phyloP scores from a whole-genome alignment of 2,888 invertebrate genomes.

The Rhyacophila evoluta region DNA sequence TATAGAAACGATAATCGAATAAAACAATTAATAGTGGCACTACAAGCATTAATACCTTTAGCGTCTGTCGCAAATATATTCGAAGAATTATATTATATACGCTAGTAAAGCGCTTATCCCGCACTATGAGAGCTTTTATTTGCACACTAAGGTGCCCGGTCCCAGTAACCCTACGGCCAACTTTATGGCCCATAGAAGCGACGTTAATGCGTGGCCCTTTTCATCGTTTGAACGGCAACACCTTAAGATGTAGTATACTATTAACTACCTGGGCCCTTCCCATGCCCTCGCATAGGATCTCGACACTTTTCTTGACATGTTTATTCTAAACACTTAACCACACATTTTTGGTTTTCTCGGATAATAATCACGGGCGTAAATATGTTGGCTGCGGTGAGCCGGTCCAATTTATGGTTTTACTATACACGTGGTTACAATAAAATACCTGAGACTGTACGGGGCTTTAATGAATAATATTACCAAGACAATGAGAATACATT shows the following conservation, averaged over 20 bases:
- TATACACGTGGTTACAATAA: not conserved
- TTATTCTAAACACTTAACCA: slow-evolving; percentile 18
- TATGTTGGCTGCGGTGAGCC: not conserved
- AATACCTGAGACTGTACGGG: not conserved
- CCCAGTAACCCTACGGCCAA: slow-evolving; percentile 8
- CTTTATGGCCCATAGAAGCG: slow-evolving; percentile 14
- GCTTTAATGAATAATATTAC: too few species aligned
- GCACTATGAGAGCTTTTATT: slow-evolving; percentile 5
- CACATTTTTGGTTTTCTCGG: slow-evolving; percentile 22
- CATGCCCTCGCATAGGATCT: not conserved
- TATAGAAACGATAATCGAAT: not conserved
- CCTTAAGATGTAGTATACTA: slow-evolving; percentile 4
- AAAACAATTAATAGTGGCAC: not conserved
- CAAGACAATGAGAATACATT: too few species aligned
- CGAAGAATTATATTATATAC: not conserved
- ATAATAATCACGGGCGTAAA: slow-evolving; percentile 5
- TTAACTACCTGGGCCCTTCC: not conserved
- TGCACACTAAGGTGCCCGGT: slow-evolving; percentile 2
- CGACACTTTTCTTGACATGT: slow-evolving; percentile 18
- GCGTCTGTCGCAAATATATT: slow-evolving; percentile 3
- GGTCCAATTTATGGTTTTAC: not conserved
- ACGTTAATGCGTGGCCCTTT: slow-evolving; percentile 12
- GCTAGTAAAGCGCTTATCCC: slow-evolving; percentile 12
- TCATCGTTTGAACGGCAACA: slow-evolving; percentile 22
- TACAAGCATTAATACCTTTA: not conserved